Base-by-base conservation (phyloP, 2,113 vertebrate species). In the Zosterops borbonicus region DNA sequence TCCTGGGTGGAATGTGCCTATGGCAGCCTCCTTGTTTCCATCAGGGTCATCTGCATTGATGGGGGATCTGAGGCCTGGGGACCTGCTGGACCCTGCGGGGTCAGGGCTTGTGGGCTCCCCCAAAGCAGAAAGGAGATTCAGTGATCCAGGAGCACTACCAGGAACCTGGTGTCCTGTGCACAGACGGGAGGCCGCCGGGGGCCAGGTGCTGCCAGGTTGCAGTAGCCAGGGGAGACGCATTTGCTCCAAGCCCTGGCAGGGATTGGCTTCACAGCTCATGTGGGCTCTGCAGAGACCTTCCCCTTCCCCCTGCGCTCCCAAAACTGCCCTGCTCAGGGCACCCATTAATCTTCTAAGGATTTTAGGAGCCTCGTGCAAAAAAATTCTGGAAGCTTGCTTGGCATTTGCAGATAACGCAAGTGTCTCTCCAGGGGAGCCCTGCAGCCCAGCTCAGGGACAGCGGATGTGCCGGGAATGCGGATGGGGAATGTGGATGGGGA, bases 381-480 rank as follows among this genome's bases (percentile, higher is more conserved):
- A 70, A 49, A 62, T 79, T 91, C 15, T 41, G 90, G 92, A 69
- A 58, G 64, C 28, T n/a, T 1, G 58, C 22, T 2, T 11, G 78
- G 84, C 58, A 18, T 91, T 76, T 85, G 65, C 75, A 56, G 93
- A 25, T 68, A 82, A 71, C 6, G 2, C 27, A 2, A 84, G 41
- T 0, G 62, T 68, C 60, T 68, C 84, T 76, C 74, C 58, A 4
- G 96, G 83, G 84, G 44, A 82, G 78, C 65, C 55, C 55, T 6
- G 42, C 84, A 75, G 80, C 78, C 50, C 4, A 1, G 87, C 87
- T 67, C 65, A 4, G 95, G 93, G 62, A 46, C 39, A 24, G 60
- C 1, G 35, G 81, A 87, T 91, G 92, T 71, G 90, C 74, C 22
- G 3, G 92, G 93, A 94, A 91, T 52, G 84, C 27, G 39, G 92